A percentile compares a stretch with the other conserved stretches of the same genome.
Conservation (phyloP, 2,113 vertebrate species). For the Leptosomus discolor region DNA sequence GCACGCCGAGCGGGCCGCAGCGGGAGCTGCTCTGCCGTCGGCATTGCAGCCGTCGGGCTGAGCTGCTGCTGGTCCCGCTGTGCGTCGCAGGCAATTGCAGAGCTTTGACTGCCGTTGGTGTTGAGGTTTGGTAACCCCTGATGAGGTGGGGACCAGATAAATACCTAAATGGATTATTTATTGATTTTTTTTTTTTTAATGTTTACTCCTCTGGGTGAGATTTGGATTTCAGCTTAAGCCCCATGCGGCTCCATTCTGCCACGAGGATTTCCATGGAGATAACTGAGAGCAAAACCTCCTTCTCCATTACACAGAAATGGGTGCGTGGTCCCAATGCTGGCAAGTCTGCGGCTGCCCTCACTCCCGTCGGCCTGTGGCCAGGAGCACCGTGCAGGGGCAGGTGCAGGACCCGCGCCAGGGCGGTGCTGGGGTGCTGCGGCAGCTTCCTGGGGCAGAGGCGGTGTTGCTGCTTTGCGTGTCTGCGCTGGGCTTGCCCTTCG, state of each 20-base stretch:
- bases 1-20: rapidly evolving
- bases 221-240: background rate
- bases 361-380: background rate
- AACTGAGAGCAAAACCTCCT: background rate
- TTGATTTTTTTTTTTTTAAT: background rate
- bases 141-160: rapidly evolving
- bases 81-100: background rate
- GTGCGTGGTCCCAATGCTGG: background rate
- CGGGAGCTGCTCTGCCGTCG: background rate
- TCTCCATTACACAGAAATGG: background rate
- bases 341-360: rapidly evolving
- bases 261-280: background rate
- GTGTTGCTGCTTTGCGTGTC: too few species aligned
- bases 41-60: background rate
- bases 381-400: too few species aligned
- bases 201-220: background rate
- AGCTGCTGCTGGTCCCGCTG: rapidly evolving
- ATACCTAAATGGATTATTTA: background rate
- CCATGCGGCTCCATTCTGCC: background rate
- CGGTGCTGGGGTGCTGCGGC: background rate
- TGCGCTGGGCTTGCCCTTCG: background rate
- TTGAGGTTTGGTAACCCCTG: background rate
- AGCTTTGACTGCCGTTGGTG: background rate
- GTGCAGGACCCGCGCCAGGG: background rate
- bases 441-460: background rate